Evolutionary conservation across 2,797 vertebrate species (phyloP), one percentile per base, ranked within the genome.

Genomic region (Gallinago solitaria): DNA sequence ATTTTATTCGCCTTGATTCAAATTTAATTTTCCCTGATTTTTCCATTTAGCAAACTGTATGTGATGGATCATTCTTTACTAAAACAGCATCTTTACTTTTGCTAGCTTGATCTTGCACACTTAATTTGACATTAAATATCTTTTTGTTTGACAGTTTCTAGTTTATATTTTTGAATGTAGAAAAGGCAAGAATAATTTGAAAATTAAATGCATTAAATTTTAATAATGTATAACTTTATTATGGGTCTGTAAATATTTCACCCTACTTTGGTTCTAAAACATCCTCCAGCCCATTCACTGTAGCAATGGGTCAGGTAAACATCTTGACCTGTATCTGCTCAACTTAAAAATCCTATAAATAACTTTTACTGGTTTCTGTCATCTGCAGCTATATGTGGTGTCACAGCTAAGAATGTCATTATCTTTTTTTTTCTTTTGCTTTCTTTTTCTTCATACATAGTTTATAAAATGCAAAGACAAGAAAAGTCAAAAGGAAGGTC

Each of bases 281-380:
- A 85, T 77, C 81, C 65, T 87, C n/a, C 64, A 82, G 53, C 64
- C 83, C 86, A 82, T 39, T 95, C 81, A 90, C 83, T 94, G 61
- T 61, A 92, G 57, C 80, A 87, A 19, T 77, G 71, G 86, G 68
- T 78, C 95, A 92, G 84, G 92, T 94, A 95, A 96, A 93, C 68
- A 90, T 77, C 78, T 83, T 95, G 90, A 90, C 83, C 92, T 96
- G 75, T 80, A 68, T 89, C 92, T 94, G 75, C 51, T 85, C 65
- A 65, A 75, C 88, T 92, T 87, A 82, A 94, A 95, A 85, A 64
- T 32, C 37, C 74, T 94, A 89, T 94, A 89, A 96, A 94, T 93
- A 95, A 85, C n/a, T 89, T 94, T 20, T 67, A 64, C 65, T 83
- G 41, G 21, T 82, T 95, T 95, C 23, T 93, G 35, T 93, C 47